A percentile compares a stretch with the other conserved stretches of the same genome.
These are phyloP conservation scores for Toxonevra muliebris DNA, from an alignment of 2,888 invertebrate genomes.

Conservation along the genomic window DNA sequence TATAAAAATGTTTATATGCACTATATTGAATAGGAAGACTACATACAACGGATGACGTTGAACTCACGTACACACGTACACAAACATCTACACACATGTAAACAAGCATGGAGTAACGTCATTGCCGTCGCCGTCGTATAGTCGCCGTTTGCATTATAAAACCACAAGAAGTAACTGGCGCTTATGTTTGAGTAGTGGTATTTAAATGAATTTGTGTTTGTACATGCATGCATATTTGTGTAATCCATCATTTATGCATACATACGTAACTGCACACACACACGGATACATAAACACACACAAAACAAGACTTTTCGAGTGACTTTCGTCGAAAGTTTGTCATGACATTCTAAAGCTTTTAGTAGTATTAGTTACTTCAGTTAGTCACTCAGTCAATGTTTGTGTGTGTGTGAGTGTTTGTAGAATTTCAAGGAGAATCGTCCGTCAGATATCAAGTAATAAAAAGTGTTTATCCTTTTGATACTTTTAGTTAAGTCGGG, in stretches of 20 bases:
- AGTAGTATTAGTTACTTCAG: too few species aligned
- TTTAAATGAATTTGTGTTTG: background rate
- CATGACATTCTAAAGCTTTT: slow-evolving; percentile 9
- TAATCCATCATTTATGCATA: background rate
- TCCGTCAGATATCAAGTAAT: too few species aligned
- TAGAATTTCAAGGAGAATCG: too few species aligned
- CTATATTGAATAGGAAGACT: too few species aligned
- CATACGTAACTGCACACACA: background rate
- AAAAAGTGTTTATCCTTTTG: too few species aligned
- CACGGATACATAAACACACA: background rate
- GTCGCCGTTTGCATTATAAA: background rate
- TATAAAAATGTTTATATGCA: too few species aligned
- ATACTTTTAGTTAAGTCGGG: too few species aligned
- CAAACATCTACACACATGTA: background rate
- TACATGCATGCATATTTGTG: background rate
- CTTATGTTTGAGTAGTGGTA: too few species aligned
- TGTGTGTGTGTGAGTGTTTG: too few species aligned
- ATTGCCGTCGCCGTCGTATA: background rate
- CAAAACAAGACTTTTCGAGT: background rate
- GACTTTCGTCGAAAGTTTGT: slow-evolving; percentile 14
- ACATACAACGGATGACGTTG: too few species aligned
- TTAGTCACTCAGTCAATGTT: too few species aligned
- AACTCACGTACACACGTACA: background rate
- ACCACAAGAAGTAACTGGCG: too few species aligned
- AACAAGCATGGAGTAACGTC: background rate